Conservation (phyloP, 1,140 invertebrate species). For the Lucilia sericata region DNA sequence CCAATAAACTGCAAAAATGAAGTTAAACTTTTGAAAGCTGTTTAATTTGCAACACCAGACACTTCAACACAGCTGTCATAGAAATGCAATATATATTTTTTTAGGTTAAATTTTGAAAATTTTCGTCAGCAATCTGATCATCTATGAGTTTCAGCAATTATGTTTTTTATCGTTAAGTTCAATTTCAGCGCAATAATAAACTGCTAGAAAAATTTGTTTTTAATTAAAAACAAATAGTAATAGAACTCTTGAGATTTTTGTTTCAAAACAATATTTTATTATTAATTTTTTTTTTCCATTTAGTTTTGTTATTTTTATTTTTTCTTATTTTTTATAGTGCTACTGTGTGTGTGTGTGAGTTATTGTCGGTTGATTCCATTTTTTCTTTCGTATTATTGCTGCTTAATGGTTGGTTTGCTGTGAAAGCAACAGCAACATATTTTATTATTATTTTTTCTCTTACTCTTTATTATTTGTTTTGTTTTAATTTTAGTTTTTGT, state of each 20-base stretch:
- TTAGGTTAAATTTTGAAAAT: background rate
- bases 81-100: no score
- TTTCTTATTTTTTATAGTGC: background rate
- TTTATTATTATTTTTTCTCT: background rate
- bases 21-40: no score
- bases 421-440: constrained; percentile 4
- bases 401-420: background rate
- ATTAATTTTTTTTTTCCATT: background rate
- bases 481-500: background rate
- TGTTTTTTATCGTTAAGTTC: background rate
- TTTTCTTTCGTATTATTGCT: background rate
- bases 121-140: background rate
- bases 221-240: constrained; percentile 16
- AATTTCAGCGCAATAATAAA: background rate
- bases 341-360: background rate
- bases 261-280: background rate
- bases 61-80: no score
- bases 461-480: background rate
- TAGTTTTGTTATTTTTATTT: background rate
- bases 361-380: background rate
- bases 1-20: no score
- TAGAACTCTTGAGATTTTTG: constrained; percentile 3
- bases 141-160: background rate
- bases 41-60: no score
- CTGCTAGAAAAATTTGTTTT: background rate